Conservation (phyloP, 2,888 invertebrate genomes). For the Nezara viridula region DNA sequence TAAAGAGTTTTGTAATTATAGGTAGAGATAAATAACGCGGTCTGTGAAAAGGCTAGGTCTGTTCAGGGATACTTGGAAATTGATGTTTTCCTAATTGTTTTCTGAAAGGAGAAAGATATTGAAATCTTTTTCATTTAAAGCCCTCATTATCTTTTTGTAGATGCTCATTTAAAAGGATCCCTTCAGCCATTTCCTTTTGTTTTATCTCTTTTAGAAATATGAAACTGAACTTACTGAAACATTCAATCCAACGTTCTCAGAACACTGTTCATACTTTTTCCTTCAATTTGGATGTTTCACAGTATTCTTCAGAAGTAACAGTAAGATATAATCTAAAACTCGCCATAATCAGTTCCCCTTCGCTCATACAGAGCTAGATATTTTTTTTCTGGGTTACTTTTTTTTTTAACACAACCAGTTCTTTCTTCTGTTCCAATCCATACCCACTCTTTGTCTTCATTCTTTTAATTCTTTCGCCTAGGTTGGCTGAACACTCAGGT, state of each 20-base stretch:
- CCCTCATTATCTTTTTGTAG: constrained; percentile 46
- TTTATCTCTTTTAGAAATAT: constrained; percentile 27
- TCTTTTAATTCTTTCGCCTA: too few species aligned
- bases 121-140: constrained; percentile 40
- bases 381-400: too few species aligned
- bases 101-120: constrained; percentile 7
- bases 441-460: too few species aligned
- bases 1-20: background rate
- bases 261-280: background rate
- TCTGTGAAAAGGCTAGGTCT: background rate
- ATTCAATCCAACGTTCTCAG: background rate
- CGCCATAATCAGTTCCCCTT: background rate
- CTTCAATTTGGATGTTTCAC: background rate
- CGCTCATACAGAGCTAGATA: too few species aligned
- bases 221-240: constrained; percentile 15
- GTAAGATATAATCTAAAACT: background rate
- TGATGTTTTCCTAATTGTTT: constrained; percentile 39
- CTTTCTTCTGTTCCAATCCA: too few species aligned
- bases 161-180: constrained; percentile 28
- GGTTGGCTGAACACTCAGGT: too few species aligned
- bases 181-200: constrained; percentile 35
- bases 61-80: background rate
- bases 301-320: background rate
- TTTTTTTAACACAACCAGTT: too few species aligned
- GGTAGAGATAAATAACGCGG: background rate